Base-by-base conservation (phyloP, 2,888 invertebrate species). In the Caenorhabditis sp. region DNA sequence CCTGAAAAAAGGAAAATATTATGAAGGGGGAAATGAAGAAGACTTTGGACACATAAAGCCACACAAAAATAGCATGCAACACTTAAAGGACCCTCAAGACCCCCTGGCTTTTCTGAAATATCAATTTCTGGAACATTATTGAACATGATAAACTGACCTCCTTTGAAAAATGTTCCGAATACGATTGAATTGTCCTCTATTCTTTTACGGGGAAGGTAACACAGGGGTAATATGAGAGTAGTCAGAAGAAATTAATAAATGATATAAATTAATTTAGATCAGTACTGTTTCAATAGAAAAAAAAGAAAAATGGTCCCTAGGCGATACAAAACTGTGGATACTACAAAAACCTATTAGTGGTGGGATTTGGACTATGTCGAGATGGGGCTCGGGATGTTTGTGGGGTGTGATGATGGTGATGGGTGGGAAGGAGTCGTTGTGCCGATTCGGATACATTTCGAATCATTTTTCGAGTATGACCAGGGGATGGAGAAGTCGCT, bases 381-480 rank as follows among this genome's bases (percentile, higher is more conserved):
- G 70, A 77, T 36, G 75, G 77, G 14, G 76, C 75, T 25, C 74
- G 59, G 23, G 76, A 76, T 4, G 71, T 59, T 63, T 73, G 73
- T 8, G 73, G 73, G 27, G 70, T 74, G 10, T 58, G 59, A 59
- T 26, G 21, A 26, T 43, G 43, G 12, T 10, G 43, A 14, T 60
- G 60, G 14, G 66, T 63, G 2, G 72, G 72, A 12, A 71, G 62
- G 21, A 76, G 73, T 4, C 80, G 73, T 23, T 72, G 66, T 3
- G 74, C 72, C n/a, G 77, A 70, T 27, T 80, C 78, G 4, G 78
- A 68, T 10, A 84, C 83, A 25, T 68, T 76, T n/a, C 81, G 68
- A 20, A 80, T 74, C 67, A 85, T 72, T 56, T 84, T 77, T 31
- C 77, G 76, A 1, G 85, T 85, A 66, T 85, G 81, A 10, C 84